Evolutionary conservation across 2,113 vertebrate species (phyloP).

Genomic region (Furnarius figulus): DNA sequence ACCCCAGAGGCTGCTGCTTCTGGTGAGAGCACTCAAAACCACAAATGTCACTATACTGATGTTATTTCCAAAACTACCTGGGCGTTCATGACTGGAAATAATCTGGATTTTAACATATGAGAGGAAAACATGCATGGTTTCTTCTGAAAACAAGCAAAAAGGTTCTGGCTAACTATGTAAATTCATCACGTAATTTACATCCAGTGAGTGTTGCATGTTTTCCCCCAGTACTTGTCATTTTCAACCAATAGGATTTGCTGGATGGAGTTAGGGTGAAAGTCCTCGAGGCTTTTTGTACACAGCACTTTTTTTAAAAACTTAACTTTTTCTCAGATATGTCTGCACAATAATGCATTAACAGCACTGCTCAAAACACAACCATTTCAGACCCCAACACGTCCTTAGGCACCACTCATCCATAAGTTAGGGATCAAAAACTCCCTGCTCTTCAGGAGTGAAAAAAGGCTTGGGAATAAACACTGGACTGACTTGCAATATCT

Average conservation of each 20-base stretch:
- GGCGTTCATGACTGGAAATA: not conserved
- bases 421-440: not conserved
- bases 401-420: not conserved
- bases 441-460: not conserved
- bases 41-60: not conserved
- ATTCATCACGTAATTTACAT: not conserved
- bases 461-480: not conserved
- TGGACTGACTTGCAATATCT: rapidly evolving
- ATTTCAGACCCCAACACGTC: not conserved
- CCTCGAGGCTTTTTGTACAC: not conserved
- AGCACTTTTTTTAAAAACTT: not conserved
- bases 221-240: not conserved
- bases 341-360: not conserved
- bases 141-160: not conserved
- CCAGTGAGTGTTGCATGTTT: not conserved
- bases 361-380: not conserved
- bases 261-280: not conserved
- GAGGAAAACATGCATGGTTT: not conserved
- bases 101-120: not conserved
- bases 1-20: not conserved
- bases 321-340: not conserved
- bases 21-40: not conserved
- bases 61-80: not conserved
- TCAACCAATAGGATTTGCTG: not conserved
- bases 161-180: too few species aligned